phyloP scores from a whole-genome alignment of 2,113 vertebrate species.

The Taurulus bubalis region DNA sequence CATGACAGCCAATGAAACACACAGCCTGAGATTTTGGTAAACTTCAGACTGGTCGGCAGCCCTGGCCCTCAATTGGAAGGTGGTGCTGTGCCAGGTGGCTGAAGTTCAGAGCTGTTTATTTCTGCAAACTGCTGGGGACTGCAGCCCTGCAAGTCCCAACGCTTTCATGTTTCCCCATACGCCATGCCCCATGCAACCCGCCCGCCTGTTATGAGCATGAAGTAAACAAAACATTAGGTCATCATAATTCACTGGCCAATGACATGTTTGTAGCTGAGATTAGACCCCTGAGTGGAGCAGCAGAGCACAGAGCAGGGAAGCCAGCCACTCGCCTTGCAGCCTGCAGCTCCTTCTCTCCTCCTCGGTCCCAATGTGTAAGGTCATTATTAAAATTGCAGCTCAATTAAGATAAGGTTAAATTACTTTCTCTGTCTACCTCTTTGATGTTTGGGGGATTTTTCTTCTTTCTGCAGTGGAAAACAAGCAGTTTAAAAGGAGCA shows the following conservation, averaged over 20 bases:
- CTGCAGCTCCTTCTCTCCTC: conserved; percentile 68
- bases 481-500: conserved; percentile 64
- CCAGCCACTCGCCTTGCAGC: conserved; percentile 55
- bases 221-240: conserved; percentile 85
- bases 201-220: conserved; percentile 77
- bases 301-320: conserved; percentile 39
- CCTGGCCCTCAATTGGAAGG: conserved; percentile 27
- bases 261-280: conserved; percentile 70
- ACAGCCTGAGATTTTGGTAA: conserved; percentile 47
- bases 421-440: conserved; percentile 84
- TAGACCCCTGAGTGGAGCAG: conserved; percentile 49
- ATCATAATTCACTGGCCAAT: conserved; percentile 80
- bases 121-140: conserved; percentile 61
- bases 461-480: conserved; percentile 71
- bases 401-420: conserved; percentile 88
- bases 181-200: conserved; percentile 65
- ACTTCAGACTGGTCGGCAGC: conserved; percentile 43
- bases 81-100: conserved; percentile 71
- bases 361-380: conserved; percentile 85
- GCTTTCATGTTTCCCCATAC: conserved; percentile 79
- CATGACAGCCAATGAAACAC: conserved; percentile 47
- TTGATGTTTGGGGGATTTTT: conserved; percentile 84
- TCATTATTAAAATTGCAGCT: conserved; percentile 86
- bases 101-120: conserved; percentile 69
- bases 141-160: conserved; percentile 44